These are phyloP conservation scores for Alloplasta piceator DNA, from an alignment of 2,888 invertebrate species.

Conservation along the genomic window DNA sequence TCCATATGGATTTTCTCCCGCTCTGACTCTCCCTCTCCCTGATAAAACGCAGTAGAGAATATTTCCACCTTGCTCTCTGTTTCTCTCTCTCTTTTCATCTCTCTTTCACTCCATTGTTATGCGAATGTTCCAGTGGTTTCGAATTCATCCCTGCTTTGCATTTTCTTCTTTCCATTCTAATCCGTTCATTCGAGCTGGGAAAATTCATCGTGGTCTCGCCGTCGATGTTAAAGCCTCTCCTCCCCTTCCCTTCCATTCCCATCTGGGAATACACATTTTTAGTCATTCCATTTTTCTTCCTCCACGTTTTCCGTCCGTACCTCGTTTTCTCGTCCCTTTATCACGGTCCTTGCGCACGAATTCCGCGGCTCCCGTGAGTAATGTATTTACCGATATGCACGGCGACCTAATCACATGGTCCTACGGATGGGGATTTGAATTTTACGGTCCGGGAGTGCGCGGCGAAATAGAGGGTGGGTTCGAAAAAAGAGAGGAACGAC, in stretches of 20 bases:
- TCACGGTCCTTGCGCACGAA: constrained; percentile 50
- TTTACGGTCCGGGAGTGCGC: constrained; percentile 47
- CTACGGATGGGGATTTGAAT: constrained; percentile 43
- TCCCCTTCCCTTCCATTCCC: not conserved
- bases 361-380: constrained; percentile 52
- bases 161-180: constrained; percentile 59
- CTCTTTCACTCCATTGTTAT: constrained; percentile 38
- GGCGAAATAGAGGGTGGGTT: constrained; percentile 2
- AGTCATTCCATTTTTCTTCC: constrained; percentile 33
- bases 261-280: constrained; percentile 45
- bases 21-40: too few species aligned
- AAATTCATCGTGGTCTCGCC: constrained; percentile 58
- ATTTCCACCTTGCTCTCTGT: not conserved
- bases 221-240: constrained; percentile 30
- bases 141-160: constrained; percentile 56
- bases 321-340: constrained; percentile 13
- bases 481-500: constrained; percentile 17
- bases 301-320: constrained; percentile 26
- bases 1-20: too few species aligned
- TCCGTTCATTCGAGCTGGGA: constrained; percentile 57
- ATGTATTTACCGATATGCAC: constrained; percentile 66
- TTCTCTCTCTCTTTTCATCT: not conserved
- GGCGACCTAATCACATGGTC: constrained; percentile 51
- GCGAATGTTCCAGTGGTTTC: constrained; percentile 45
- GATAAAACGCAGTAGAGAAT: too few species aligned